Evolutionary conservation across 2,888 invertebrate species (phyloP), one percentile per base, ranked within the genome.

Genomic region (Aphidoletes aphidimyza): DNA sequence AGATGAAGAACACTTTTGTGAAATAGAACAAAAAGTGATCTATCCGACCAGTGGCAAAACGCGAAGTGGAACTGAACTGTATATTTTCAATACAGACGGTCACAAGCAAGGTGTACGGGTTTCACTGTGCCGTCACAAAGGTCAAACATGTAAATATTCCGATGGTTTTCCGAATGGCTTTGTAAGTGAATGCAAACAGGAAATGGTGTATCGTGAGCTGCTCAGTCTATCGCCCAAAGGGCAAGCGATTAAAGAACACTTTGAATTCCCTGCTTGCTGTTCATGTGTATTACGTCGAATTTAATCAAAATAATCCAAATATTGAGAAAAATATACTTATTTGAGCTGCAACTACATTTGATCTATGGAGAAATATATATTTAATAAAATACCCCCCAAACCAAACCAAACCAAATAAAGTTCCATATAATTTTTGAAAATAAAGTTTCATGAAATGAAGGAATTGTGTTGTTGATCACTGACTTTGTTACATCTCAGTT

Each of bases 251-350:
- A 81, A 37, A 81, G 81, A 81, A 0, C 9, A 8, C 1, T 81
- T 81, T n/a, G 0, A 22, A 81, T 81, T 81, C n/a, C 81, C 81
- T 0, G 81, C 37, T 37, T 37, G 37, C 37, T 81, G 81, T 30
- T 6, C 6, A 5, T 81, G 81, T 22, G 11, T 3, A 0, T n/a
- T 22, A 22, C 22, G 22, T 22, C 1, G 54, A 22, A 22, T 22
- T 54, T 54, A 54, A 11, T 47, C 19, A 54, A 6, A 39, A 39
- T 11, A n/a, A n/a, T 39, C 39, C 39, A 39, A 8, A 8, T 11
- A 39, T 8, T 39, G 11, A 39, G 11, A 39, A 39, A 39, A 39
- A 39, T 39, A n/a, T n/a, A n/a, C n/a, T n/a, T 54, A n/a, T n/a
- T 54, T 54, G 14, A 42, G 42, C n/a, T n/a, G n/a, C n/a, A 42